A percentile compares a stretch with the other conserved stretches of the same genome.
Conservation (phyloP, 1,140 invertebrate species). For the Drosophila punjabiensis region DNA sequence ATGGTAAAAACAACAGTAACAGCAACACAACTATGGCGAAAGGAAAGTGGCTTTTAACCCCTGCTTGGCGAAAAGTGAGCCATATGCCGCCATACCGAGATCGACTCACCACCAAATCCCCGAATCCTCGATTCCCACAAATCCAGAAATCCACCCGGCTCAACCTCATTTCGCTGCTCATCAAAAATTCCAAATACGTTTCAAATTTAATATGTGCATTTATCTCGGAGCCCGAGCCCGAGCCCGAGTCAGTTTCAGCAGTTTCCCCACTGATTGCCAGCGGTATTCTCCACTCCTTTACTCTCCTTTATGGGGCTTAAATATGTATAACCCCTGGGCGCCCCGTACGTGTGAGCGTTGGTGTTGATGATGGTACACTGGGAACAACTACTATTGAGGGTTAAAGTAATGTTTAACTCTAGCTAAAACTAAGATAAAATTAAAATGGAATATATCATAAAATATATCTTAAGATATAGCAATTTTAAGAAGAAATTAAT, state of each 20-base stretch:
- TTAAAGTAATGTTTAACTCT: background rate
- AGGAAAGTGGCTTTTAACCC: constrained; percentile 70
- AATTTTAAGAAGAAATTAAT: background rate
- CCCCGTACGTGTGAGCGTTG: constrained; percentile 57
- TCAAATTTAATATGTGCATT: constrained; percentile 84
- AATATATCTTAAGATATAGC: background rate
- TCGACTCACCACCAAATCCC: constrained; percentile 9
- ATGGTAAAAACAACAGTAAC: background rate
- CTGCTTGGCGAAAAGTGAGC: constrained; percentile 17
- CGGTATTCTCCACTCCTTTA: constrained; percentile 57
- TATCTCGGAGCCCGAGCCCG: constrained; percentile 56
- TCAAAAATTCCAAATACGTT: constrained; percentile 84
- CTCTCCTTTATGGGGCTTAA: constrained; percentile 82
- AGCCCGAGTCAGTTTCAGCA: constrained; percentile 18
- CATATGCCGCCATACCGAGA: constrained; percentile 47
- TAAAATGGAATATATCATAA: background rate
- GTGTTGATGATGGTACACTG: constrained; percentile 9
- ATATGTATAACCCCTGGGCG: constrained; percentile 77
- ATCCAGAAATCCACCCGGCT: constrained; percentile 25
- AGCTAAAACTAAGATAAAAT: background rate
- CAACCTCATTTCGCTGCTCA: constrained; percentile 52
- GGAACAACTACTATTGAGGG: background rate
- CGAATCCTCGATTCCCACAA: constrained; percentile 12
- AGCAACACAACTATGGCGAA: constrained; percentile 42
- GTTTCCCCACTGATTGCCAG: constrained; percentile 57